Conservation (phyloP, 2,797 vertebrate genomes). For the Mallotus villosus region DNA sequence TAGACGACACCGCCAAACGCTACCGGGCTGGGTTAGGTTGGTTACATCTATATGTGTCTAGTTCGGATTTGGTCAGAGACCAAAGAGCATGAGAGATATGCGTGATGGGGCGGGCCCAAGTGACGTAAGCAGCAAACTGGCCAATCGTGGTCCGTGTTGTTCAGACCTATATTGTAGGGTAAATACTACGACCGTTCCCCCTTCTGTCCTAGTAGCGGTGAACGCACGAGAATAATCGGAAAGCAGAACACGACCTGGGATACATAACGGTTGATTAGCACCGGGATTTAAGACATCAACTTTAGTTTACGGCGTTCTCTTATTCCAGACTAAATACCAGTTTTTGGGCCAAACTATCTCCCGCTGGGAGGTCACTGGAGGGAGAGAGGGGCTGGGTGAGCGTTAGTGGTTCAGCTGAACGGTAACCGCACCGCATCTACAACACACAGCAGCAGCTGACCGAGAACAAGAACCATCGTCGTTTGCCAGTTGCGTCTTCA, state of each 20-base stretch:
- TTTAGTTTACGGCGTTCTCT: no score
- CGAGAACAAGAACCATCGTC: background rate
- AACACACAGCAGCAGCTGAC: no score
- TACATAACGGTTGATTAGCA: no score
- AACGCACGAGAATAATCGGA: background rate
- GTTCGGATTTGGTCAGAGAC: background rate
- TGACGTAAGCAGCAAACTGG: conserved; percentile 29
- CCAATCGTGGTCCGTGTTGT: conserved; percentile 65
- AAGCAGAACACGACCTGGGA: no score
- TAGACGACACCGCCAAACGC: no score
- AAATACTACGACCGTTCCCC: background rate
- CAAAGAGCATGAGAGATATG: conserved; percentile 72
- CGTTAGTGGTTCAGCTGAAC: background rate
- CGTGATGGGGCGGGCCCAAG: conserved; percentile 62
- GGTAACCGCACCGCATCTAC: no score
- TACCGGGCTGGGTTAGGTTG: background rate
- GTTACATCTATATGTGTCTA: background rate
- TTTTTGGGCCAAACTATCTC: no score
- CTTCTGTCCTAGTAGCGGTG: background rate
- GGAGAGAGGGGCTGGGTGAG: no score
- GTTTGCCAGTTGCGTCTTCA: background rate
- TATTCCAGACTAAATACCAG: no score
- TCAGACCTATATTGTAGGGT: conserved; percentile 66
- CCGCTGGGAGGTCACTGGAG: no score
- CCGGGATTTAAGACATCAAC: no score